Evolutionary conservation across 23 tunicate genomes (phyloP).

Genomic region (Botrylloides violaceus): DNA sequence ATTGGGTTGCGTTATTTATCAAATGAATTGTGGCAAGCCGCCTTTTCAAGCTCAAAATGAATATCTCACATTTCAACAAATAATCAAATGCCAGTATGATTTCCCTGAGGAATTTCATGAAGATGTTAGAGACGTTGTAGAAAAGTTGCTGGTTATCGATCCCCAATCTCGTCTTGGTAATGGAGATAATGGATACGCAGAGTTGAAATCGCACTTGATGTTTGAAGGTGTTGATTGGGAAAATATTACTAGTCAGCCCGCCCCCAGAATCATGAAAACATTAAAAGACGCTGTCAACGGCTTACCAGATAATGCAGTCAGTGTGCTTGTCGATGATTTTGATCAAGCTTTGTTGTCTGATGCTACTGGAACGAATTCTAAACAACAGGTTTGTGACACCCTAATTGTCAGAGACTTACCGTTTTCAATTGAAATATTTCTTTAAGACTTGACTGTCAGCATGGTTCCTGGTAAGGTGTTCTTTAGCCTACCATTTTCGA

Average conservation of each 20-base stretch:
- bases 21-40: constrained; percentile 80
- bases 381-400: constrained; percentile 1
- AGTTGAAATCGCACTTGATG: constrained; percentile 16
- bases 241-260: constrained; percentile 4
- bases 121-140: constrained; percentile 53
- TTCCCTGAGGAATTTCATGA: constrained; percentile 60
- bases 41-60: constrained; percentile 92
- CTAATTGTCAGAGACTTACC: no score
- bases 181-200: constrained; percentile 3
- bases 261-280: constrained; percentile 19
- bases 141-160: constrained; percentile 49
- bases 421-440: no score
- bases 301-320: constrained; percentile 20
- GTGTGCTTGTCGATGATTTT: constrained; percentile 44
- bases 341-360: constrained; percentile 62
- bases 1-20: constrained; percentile 75
- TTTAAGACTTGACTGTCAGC: no score
- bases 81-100: constrained; percentile 53
- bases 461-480: no score
- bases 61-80: constrained; percentile 78
- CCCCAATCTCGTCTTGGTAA: constrained; percentile 35
- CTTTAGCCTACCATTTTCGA: no score
- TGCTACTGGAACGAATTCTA: constrained; percentile 10
- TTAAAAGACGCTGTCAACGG: constrained; percentile 34
- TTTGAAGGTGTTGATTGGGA: constrained; percentile 24